Base-by-base conservation (phyloP, 2,797 vertebrate genomes). In the Paguma larvata region DNA sequence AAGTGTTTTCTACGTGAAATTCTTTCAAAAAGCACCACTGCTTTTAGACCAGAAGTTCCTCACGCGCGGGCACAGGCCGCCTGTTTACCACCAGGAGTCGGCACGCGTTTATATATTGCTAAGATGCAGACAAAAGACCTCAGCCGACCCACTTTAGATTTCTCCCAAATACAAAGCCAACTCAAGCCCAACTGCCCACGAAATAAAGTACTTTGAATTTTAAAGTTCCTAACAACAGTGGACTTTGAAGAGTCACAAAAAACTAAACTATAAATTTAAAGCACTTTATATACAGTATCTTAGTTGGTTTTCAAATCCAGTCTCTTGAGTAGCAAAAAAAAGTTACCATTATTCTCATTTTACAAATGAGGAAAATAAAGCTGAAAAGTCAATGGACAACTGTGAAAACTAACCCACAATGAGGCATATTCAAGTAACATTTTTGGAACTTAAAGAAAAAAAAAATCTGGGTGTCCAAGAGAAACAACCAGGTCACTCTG, bases 351-450 rank as follows among this genome's bases (percentile, higher is more conserved):
- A 59, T 63, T 78, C 67, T 94, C 56, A 94, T 82, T 63, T 59
- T 83, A 94, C 56, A 95, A 72, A 92, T 51, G 2, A 94, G 56
- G 27, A 94, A 95, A 93, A 89, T 46, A 92, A 95, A 92, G 34
- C 51, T 79, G 63, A 86, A 83, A 94, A 91, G 83, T 25, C 34
- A 90, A 68, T 2, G 19, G 32, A 73, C 21, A 88, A 84, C 5
- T 38, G 30, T 25, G 34, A 25, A 88, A 90, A 94, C 5, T 73
- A 68, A 86, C 48, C 21, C 44, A 78, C 4, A 48, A 21, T 38
- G n/a, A 83, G 6, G 75, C 14, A 72, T 0, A 34, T 19, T 75
- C 65, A 30, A 92, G 16, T 48, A 80, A 95, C 32, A 85, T 16
- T n/a, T 41, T 1, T 68, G 38, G 34, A 89, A 85, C 89, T 63